phyloP scores from a whole-genome alignment of 2,888 invertebrate genomes.

The Coenonympha arcania region DNA sequence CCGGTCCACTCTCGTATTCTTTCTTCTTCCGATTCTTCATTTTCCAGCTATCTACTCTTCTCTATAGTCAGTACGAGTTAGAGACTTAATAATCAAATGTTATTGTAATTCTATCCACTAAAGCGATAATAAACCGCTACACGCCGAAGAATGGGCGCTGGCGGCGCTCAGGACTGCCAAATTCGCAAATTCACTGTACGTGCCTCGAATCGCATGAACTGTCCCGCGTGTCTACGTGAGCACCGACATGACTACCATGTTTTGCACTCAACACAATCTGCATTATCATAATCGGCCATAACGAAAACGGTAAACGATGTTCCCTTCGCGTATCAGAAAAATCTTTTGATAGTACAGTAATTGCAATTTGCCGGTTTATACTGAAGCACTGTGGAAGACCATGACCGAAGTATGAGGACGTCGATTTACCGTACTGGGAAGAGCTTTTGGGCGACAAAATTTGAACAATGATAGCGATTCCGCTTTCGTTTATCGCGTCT shows the following conservation, averaged over 20 bases:
- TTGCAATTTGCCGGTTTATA: no score
- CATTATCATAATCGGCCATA: conserved; percentile 5
- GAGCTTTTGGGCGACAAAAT: no score
- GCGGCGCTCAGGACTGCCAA: not conserved
- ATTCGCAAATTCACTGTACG: conserved; percentile 12
- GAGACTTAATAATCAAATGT: no score
- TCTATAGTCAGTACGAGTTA: no score
- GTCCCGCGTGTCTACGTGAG: conserved; percentile 12
- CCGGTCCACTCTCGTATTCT: no score
- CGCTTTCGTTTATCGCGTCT: no score
- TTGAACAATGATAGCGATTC: no score
- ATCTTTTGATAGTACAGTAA: not conserved
- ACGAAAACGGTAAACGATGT: conserved; percentile 1
- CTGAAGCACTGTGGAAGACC: no score
- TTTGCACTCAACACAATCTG: conserved; percentile 1
- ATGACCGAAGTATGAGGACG: no score
- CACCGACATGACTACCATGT: conserved; percentile 8
- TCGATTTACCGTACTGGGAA: no score
- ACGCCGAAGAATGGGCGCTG: not conserved
- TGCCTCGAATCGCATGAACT: conserved; percentile 6
- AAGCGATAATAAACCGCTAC: not conserved
- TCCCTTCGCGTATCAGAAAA: not conserved
- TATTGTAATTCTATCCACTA: not conserved
- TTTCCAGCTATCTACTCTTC: no score
- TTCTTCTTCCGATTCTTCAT: no score